A percentile compares a stretch with the other conserved stretches of the same genome.
Evolutionary conservation across 2,888 invertebrate genomes (phyloP).

Genomic region (Cryptus armator): DNA sequence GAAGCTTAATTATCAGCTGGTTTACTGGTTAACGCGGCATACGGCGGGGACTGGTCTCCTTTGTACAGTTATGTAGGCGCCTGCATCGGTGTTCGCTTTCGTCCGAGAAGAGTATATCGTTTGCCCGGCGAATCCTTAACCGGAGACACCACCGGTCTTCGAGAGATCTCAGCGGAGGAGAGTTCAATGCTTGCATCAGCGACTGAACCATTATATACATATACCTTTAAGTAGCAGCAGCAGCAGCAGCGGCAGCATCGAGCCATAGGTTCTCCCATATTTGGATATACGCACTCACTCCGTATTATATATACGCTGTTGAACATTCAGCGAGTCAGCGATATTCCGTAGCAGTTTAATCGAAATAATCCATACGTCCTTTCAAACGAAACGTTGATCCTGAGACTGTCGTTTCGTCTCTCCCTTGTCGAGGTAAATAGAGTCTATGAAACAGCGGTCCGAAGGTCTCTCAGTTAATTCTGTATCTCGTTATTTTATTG

Average conservation of each 20-base stretch:
- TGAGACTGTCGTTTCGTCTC: constrained; percentile 15
- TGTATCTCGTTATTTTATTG: background rate
- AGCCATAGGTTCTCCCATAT: constrained; percentile 18
- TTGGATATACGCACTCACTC: background rate
- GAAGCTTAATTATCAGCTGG: constrained; percentile 33
- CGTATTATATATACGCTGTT: background rate
- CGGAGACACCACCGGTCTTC: constrained; percentile 76
- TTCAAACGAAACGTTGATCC: constrained; percentile 30
- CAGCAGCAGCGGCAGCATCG: background rate
- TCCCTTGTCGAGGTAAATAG: background rate
- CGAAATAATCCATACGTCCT: constrained; percentile 25
- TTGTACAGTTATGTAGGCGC: constrained; percentile 70
- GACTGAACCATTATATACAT: constrained; percentile 9
- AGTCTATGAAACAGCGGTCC: background rate
- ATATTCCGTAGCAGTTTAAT: constrained; percentile 27
- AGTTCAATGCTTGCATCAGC: constrained; percentile 83
- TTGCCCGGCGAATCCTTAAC: constrained; percentile 74
- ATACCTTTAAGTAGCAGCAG: background rate
- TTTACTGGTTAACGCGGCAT: background rate
- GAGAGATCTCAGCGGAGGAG: constrained; percentile 67
- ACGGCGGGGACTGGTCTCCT: constrained; percentile 3
- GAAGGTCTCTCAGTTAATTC: constrained; percentile 7
- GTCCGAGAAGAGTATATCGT: constrained; percentile 47
- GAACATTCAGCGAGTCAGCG: constrained; percentile 18
- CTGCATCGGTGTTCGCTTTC: constrained; percentile 48